Evolutionary conservation across 1,140 invertebrate genomes (phyloP).

Genomic region (Trachelipus rathkii): DNA sequence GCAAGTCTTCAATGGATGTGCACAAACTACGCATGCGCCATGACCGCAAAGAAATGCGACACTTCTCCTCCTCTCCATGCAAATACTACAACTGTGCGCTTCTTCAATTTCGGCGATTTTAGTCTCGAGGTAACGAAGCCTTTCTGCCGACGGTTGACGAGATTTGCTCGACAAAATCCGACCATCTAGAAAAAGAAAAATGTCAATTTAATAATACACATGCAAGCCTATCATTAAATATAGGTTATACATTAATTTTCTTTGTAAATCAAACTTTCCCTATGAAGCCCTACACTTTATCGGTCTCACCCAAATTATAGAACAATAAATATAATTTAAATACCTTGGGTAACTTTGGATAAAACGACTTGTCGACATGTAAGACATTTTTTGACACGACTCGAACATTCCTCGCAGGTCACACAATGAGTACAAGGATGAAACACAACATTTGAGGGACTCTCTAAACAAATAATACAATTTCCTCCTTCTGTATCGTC

Average conservation of each 20-base stretch:
- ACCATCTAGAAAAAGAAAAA: constrained; percentile 40
- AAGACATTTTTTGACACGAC: constrained; percentile 75
- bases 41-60: constrained; percentile 87
- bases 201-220: background rate
- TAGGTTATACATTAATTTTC: no score
- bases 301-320: no score
- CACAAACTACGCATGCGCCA: constrained; percentile 75
- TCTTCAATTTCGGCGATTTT: constrained; percentile 86
- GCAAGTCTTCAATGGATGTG: constrained; percentile 74
- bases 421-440: constrained; percentile 71
- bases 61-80: constrained; percentile 64
- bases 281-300: no score
- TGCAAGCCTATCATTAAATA: no score
- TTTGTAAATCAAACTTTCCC: no score
- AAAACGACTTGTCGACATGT: constrained; percentile 57
- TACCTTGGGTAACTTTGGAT: constrained; percentile 45
- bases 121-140: constrained; percentile 71
- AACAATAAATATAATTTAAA: no score
- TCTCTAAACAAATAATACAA: constrained; percentile 69
- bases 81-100: constrained; percentile 65
- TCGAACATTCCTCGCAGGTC: constrained; percentile 70
- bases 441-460: constrained; percentile 60
- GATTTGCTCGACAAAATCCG: constrained; percentile 17
- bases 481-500: constrained; percentile 49
- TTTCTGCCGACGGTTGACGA: constrained; percentile 50